Base-by-base conservation (phyloP, 23 tunicate genomes). In the Styela plicata region DNA sequence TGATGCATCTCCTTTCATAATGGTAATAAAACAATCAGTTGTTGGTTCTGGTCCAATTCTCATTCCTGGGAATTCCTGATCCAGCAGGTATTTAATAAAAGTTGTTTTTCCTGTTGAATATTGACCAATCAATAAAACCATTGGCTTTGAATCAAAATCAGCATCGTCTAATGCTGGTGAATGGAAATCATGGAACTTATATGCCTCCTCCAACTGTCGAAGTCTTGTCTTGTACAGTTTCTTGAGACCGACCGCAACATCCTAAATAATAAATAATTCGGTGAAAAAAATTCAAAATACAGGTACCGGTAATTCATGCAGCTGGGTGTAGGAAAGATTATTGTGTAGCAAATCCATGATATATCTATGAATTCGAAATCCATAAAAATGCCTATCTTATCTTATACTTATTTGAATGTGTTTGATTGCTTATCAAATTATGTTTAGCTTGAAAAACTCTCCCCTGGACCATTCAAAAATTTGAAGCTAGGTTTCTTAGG, bases 41-140 rank as follows among this genome's bases (percentile, higher is more conserved):
- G 99, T 96, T 28, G 99, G 99, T 65, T 96, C 99, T 1, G 99
- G 99, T 2, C 99, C 99, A 79, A 96, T 96, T 35, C 99, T 82
- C 99, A 96, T 96, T n/a, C 99, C 99, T 0, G 99, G 99, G 63
- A 96, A 96, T 63, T 96, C 99, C 67, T 83, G 73, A 33, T 96
- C 99, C 84, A 96, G 66, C 2, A 96, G 81, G 63, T 96, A 96
- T 53, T 91, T 86, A 79, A 96, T 91, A 53, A 96, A 96, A 1
- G 99, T 88, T 34, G 99, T 96, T 82, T 96, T 96, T 63, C 99
- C 99, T 23, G 97, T 91, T 2, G 99, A 96, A 80, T 96, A 96
- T 69, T 96, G 99, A 20, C 99, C 99, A 37, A 96, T 86, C 24
- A 96, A 83, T 24, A 96, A 66, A 34, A 96, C 85, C 99, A 96